A percentile compares a stretch with the other conserved stretches of the same genome.
phyloP scores from a whole-genome alignment of 1,140 invertebrate species.

The Ips typographus region DNA sequence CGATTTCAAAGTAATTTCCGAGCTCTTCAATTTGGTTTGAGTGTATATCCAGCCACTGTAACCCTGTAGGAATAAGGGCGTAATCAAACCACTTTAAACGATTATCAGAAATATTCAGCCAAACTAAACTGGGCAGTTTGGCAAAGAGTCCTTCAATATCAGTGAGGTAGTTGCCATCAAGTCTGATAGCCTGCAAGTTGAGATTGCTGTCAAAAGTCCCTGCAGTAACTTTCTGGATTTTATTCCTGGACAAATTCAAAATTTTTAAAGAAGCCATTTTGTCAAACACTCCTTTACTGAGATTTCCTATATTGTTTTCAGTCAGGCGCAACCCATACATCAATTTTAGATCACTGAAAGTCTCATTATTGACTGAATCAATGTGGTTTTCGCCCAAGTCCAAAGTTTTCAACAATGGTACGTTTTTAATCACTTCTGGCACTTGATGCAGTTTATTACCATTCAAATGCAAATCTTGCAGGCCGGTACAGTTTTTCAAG shows the following conservation, averaged over 20 bases:
- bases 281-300: conserved; percentile 80
- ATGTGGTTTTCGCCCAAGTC: conserved; percentile 90
- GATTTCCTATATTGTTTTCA: conserved; percentile 85
- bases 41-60: conserved; percentile 90
- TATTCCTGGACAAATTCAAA: conserved; percentile 84
- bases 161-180: conserved; percentile 85
- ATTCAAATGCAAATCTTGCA: conserved; percentile 87
- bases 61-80: conserved; percentile 82
- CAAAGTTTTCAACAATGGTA: conserved; percentile 79
- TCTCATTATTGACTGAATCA: conserved; percentile 76
- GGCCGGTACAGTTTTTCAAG: conserved; percentile 77
- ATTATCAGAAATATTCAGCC: conserved; percentile 92
- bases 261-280: conserved; percentile 82
- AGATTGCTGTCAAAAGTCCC: conserved; percentile 82
- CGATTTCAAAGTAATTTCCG: conserved; percentile 88
- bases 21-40: conserved; percentile 83
- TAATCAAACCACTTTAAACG: conserved; percentile 88
- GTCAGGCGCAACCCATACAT: conserved; percentile 82
- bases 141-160: conserved; percentile 83
- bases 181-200: conserved; percentile 80
- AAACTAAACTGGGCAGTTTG: conserved; percentile 83
- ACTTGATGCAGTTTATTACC: conserved; percentile 81
- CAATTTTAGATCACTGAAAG: conserved; percentile 77
- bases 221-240: conserved; percentile 80
- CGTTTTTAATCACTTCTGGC: conserved; percentile 79